A percentile compares a stretch with the other conserved stretches of the same genome.
These are phyloP conservation scores for Drosophila arizonae DNA, from an alignment of 1,140 invertebrate species.

Conservation along the genomic window DNA sequence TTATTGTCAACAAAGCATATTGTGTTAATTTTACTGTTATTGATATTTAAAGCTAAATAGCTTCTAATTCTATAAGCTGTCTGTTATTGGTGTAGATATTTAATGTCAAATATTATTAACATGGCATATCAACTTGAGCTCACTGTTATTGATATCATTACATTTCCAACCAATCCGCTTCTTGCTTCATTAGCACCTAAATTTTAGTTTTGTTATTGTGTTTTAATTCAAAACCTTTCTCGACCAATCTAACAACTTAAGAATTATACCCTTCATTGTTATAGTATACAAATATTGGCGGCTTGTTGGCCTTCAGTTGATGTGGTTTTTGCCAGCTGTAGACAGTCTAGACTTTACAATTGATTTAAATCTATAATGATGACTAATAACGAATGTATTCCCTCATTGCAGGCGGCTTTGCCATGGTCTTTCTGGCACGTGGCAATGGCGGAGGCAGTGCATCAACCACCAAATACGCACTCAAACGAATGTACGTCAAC, in stretches of 20 bases:
- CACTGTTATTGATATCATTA: too few relatives aligned
- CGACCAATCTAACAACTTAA: conserved; percentile 2
- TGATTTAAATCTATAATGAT: conserved; percentile 19
- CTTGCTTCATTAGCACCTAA: too few relatives aligned
- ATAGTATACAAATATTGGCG: not conserved
- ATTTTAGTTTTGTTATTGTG: too few relatives aligned
- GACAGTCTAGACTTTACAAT: conserved; percentile 42
- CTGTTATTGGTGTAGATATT: too few relatives aligned
- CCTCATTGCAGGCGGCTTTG: conserved; percentile 91
- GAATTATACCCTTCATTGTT: not conserved
- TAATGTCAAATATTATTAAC: not conserved
- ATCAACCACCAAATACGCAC: conserved; percentile 87
- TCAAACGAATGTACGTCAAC: conserved; percentile 97
- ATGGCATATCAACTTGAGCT: not conserved
- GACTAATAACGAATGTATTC: conserved; percentile 6
- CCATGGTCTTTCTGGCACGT: conserved; percentile 94
- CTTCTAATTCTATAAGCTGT: too few relatives aligned
- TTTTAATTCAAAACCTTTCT: not conserved
- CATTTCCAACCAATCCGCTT: too few relatives aligned
- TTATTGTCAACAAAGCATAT: not conserved
- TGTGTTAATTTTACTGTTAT: too few relatives aligned
- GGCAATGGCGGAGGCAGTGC: conserved; percentile 85
- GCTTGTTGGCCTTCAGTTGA: conserved; percentile 15
- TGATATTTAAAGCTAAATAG: too few relatives aligned
- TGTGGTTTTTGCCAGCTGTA: conserved; percentile 56